Evolutionary conservation across 2,113 vertebrate species (phyloP).

Genomic region (Trinectes maculatus): DNA sequence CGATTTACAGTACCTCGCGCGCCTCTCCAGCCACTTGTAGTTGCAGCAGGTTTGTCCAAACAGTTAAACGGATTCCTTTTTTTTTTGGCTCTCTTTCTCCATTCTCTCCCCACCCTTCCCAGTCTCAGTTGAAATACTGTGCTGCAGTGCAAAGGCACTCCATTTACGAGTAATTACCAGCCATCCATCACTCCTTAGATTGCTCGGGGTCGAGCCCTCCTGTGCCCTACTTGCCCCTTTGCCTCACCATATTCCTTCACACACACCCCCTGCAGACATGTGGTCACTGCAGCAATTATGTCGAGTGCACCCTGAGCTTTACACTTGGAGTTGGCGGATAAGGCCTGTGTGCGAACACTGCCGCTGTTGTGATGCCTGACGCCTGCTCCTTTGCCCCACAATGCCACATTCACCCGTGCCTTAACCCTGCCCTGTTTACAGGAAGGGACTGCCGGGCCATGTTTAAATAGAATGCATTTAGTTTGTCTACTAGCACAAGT

Average conservation of each 20-base stretch:
- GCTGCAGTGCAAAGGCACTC: conserved; percentile 79
- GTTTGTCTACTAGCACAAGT: conserved; percentile 80
- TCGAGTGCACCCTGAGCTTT: conserved; percentile 78
- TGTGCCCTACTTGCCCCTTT: conserved; percentile 65
- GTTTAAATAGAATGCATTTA: conserved; percentile 82
- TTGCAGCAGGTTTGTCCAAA: conserved; percentile 28
- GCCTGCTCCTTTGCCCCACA: conserved; percentile 70
- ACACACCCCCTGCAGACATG: conserved; percentile 78
- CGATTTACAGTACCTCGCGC: neutral
- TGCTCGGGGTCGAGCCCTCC: conserved; percentile 83
- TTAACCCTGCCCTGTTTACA: conserved; percentile 76
- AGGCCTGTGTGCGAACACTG: conserved; percentile 73
- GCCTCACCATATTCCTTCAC: conserved; percentile 69
- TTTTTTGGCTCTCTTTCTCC: conserved; percentile 22
- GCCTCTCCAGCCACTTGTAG: neutral
- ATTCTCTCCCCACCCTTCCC: conserved; percentile 47
- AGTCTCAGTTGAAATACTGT: conserved; percentile 80
- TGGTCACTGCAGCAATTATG: conserved; percentile 84
- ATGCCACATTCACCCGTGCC: conserved; percentile 79
- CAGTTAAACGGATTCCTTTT: conserved; percentile 21
- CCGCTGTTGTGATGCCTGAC: conserved; percentile 75
- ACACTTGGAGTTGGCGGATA: conserved; percentile 74
- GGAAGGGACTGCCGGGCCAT: conserved; percentile 68
- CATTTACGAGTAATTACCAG: conserved; percentile 86
- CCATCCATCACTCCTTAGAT: conserved; percentile 87